phyloP scores from a whole-genome alignment of 2,888 invertebrate species.

The Sinotaia quadrata region DNA sequence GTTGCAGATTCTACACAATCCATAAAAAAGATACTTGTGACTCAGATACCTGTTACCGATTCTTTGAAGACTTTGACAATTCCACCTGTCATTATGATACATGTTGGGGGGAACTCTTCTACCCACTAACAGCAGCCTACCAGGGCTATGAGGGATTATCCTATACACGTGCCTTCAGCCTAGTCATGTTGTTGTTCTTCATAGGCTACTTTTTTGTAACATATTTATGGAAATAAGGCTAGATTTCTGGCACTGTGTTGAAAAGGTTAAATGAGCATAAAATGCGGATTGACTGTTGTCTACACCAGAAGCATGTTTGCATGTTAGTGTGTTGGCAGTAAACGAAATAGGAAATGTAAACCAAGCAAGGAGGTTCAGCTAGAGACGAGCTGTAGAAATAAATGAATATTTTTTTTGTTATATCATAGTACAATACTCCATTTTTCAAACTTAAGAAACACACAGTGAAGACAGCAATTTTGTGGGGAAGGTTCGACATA shows the following conservation, averaged over 20 bases:
- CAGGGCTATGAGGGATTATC: constrained; percentile 25
- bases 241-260: too few species aligned
- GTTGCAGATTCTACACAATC: constrained; percentile 48
- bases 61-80: constrained; percentile 43
- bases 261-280: too few species aligned
- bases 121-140: constrained; percentile 49
- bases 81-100: constrained; percentile 51
- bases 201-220: constrained; percentile 51
- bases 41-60: constrained; percentile 39
- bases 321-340: background rate
- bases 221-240: constrained; percentile 22
- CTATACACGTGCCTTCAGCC: constrained; percentile 41
- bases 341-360: too few species aligned
- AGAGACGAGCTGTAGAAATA: background rate
- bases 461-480: too few species aligned
- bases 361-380: too few species aligned
- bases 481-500: too few species aligned
- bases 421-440: too few species aligned
- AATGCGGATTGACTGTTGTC: background rate
- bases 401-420: background rate
- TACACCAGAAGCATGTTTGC: background rate
- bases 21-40: constrained; percentile 38
- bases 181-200: constrained; percentile 49
- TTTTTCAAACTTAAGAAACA: too few species aligned
- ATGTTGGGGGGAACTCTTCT: constrained; percentile 59